Evolutionary conservation across 2,113 vertebrate species (phyloP), one percentile per base, ranked within the genome.

Genomic region (Strix aluco): DNA sequence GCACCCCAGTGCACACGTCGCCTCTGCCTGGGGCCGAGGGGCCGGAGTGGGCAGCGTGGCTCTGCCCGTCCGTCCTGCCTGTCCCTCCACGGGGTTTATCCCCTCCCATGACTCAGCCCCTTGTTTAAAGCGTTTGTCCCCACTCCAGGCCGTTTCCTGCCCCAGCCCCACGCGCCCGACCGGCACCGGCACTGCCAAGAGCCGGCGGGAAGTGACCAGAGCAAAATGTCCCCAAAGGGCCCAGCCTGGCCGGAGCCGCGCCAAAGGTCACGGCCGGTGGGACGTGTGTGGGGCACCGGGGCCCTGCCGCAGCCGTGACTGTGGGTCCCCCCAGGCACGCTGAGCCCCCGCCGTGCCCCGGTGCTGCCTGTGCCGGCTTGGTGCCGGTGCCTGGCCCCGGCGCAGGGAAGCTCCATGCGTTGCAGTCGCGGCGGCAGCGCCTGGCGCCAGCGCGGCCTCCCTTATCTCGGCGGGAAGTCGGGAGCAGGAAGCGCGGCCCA

Each of bases 401-500:
- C 3, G 15, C 49, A 20, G 59, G 89, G 82, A 86, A 88, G 93
- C 40, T 67, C 66, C 15, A 4, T 2, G 6, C 5, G 9, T 26
- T 69, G 26, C 14, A 18, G 95, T 57, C 66, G 66, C 57, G 6
- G 57, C 62, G 26, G 81, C 81, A 92, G 91, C 19, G 9, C 89
- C 86, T 95, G 96, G 97, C 95, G 92, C 97, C 97, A 97, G 91
- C 7, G 25, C 52, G 70, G 88, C 86, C 86, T 81, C 66, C 78
- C 94, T 97, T 97, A 97, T 97, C 97, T 96, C 81, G 3, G 66
- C 62, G 27, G 95, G 97, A 97, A 97, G 95, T 95, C 30, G 8
- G 91, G 69, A 95, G 89, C 96, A 97, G 97, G 97, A 97, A 97
- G 87, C 67, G 15, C 8, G 42, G 81, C 88, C 61, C 14, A 3